Evolutionary conservation across 2,888 invertebrate species (phyloP), one percentile per base, ranked within the genome.

Genomic region (Tenthredo notha): DNA sequence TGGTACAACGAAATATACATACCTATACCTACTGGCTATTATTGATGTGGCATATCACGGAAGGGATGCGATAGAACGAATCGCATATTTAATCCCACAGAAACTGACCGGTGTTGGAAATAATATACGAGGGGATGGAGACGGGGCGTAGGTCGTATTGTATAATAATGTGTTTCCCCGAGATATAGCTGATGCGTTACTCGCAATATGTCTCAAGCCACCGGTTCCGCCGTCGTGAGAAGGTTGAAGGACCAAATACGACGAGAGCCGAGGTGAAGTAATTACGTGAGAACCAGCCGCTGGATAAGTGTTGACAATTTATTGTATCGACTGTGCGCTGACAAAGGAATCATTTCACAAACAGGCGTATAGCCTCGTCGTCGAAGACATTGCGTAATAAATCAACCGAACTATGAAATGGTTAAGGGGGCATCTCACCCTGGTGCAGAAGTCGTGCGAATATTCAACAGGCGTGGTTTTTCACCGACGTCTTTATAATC

Each of bases 261-360:
- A 61, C 61, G 61, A 10, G 61, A 61, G 12, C 4, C 25, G 61
- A 12, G 61, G 61, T 61, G 18, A 70, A 37, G 37, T 37, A 37
- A 33, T 33, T 7, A 37, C 37, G 70, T 37, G 70, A 70, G 70
- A 70, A 70, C 70, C 1, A 7, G n/a, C n/a, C 7, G 37, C 37
- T n/a, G 70, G 33, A 70, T 70, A 9, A 70, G 6, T 70, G 37
- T 37, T 70, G 18, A 70, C 37, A 37, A 37, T 70, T 70, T 37
- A 70, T n/a, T 37, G n/a, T n/a, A 70, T 70, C 70, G 70, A 70
- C 70, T 37, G 70, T 70, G 9, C 70, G n/a, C 18, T 37, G 70
- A 18, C 70, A 29, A 70, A 70, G 70, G 37, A 37, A 70, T 70
- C n/a, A 70, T 37, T 70, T 70, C n/a, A 25, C 12, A 12, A 21